Conservation (phyloP, 2,888 invertebrate genomes). For the Proisotoma minuta region DNA sequence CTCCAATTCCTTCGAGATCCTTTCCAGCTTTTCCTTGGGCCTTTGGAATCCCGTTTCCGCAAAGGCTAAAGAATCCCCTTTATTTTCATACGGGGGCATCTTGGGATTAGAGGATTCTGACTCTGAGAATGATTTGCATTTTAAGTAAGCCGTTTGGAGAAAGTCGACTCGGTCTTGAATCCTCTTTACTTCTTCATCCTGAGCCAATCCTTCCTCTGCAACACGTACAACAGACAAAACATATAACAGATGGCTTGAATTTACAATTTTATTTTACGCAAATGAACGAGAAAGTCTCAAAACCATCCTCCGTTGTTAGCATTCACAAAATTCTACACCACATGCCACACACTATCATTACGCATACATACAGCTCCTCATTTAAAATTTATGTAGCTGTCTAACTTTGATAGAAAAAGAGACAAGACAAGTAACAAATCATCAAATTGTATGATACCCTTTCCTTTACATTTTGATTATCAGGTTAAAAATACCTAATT, state of each 20-base stretch:
- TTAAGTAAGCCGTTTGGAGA: conserved; percentile 41
- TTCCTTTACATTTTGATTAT: too few relatives aligned
- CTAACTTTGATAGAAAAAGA: too few relatives aligned
- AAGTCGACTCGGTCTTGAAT: conserved; percentile 37
- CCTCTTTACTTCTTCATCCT: conserved; percentile 43
- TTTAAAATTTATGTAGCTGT: too few relatives aligned
- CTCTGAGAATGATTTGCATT: conserved; percentile 43
- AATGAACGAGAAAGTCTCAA: too few relatives aligned
- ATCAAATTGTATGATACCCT: too few relatives aligned
- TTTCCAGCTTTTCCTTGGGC: conserved; percentile 14
- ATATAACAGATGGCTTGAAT: not conserved
- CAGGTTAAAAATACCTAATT: too few relatives aligned
- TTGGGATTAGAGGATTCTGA: conserved; percentile 25
- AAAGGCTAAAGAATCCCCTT: conserved; percentile 7
- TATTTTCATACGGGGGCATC: conserved; percentile 22
- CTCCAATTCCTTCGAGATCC: conserved; percentile 42
- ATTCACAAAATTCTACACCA: too few relatives aligned
- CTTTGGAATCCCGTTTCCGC: conserved; percentile 28
- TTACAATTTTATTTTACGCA: too few relatives aligned
- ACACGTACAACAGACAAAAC: conserved; percentile 13
- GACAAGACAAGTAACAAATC: too few relatives aligned
- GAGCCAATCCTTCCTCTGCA: conserved; percentile 40
- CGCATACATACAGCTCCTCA: too few relatives aligned
- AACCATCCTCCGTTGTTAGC: too few relatives aligned
- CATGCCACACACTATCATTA: too few relatives aligned